A percentile compares a stretch with the other conserved stretches of the same genome.
These are phyloP conservation scores for Drosophila repleta DNA, from an alignment of 1,140 invertebrate species.

Conservation along the genomic window DNA sequence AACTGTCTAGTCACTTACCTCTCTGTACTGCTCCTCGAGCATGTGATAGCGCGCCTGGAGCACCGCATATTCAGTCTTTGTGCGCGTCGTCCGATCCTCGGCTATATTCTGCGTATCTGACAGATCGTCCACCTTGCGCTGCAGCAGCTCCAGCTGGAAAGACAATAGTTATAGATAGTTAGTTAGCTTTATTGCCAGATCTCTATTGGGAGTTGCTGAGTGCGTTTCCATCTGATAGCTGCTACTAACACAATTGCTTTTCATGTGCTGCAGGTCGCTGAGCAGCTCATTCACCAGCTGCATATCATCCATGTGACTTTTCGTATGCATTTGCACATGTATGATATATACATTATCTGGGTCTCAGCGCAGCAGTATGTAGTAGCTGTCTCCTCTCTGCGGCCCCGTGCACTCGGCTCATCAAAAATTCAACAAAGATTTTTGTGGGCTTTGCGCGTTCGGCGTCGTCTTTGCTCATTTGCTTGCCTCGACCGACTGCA, in stretches of 20 bases:
- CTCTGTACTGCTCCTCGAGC: constrained; percentile 95
- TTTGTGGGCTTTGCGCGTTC: constrained; percentile 31
- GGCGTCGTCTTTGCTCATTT: constrained; percentile 66
- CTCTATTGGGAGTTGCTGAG: too few relatives aligned
- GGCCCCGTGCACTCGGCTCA: constrained; percentile 12
- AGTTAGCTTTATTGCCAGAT: too few relatives aligned
- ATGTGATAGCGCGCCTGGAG: constrained; percentile 94
- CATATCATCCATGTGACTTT: constrained; percentile 79
- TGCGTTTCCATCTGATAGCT: too few relatives aligned
- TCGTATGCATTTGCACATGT: constrained; percentile 80
- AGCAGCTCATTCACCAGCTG: constrained; percentile 79
- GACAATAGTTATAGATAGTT: not conserved
- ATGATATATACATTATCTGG: constrained; percentile 54
- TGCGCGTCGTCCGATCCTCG: constrained; percentile 93
- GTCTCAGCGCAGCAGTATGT: too few relatives aligned
- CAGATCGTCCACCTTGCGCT: constrained; percentile 94
- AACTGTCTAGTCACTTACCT: constrained; percentile 85
- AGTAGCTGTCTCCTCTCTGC: too few relatives aligned
- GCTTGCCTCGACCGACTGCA: constrained; percentile 61
- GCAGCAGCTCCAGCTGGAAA: constrained; percentile 92
- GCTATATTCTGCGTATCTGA: constrained; percentile 92
- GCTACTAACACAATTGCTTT: constrained; percentile 81
- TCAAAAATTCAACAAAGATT: constrained; percentile 57
- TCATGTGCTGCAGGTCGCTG: constrained; percentile 73
- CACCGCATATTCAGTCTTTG: constrained; percentile 95